Evolutionary conservation across 1,140 invertebrate species (phyloP), one percentile per base, ranked within the genome.

Genomic region (Galleria mellonella): DNA sequence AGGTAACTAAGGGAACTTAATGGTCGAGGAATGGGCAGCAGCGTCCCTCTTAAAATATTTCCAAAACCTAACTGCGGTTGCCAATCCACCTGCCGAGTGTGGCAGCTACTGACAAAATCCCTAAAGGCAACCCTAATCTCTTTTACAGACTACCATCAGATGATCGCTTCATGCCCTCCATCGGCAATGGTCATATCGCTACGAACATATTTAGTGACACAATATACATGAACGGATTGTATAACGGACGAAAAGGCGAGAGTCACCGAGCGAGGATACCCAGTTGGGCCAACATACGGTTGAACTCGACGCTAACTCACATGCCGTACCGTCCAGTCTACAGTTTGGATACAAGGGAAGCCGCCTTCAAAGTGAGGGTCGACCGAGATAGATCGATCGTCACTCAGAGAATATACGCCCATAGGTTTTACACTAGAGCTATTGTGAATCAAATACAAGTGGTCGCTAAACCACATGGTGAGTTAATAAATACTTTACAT

Each of bases 141-240:
- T 27, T 51, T 71, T 66, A 0, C 58, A 89, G 88, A 13, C 68
- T 89, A 8, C 89, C 88, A 8, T 45, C 67, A 0, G 87, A 89
- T 39, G 56, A 86, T 0, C 81, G 75, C 23, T 88, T 89, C 51
- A 89, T 89, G 88, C 83, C 87, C 5, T 89, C 88, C 2, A 61
- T 90, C 2, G 86, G 88, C 0, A 90, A 89, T 50, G 89, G 89
- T 0, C 88, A 90, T 44, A 43, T 90, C 11, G 88, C 88, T 0
- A 88, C 88, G 8, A 88, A 88, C 12, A 59, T 89, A n/a, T 89
- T 88, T 56, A 88, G 88, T 11, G 82, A 89, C 51, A 82, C 88
- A 2, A 84, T 90, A 0, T 89, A 88, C 35, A 87, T 89, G 75
- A 89, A 89, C 42, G 88, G 88, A 0, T 53, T 89, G 0, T 90